Base-by-base conservation (phyloP, 1,140 invertebrate species). In the Papilio polytes region DNA sequence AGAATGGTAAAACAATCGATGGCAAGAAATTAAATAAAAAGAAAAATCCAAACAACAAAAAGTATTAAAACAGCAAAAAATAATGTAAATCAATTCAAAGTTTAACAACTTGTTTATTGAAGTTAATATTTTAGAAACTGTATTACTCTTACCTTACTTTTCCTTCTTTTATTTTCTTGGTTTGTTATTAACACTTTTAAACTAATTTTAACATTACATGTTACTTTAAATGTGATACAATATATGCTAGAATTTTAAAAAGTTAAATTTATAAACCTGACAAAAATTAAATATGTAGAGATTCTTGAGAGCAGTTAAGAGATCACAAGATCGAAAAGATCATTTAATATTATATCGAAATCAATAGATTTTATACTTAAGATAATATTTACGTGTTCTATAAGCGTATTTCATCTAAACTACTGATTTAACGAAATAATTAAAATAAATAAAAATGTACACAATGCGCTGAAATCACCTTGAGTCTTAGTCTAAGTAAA, bases 221-320 rank as follows among this genome's bases (percentile, higher is more conserved):
- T 15, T 31, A 56, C 13, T 36, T 70, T 70, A 70, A 70, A 31
- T 31, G 13, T 22, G 63, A 12, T 6, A 36, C 15, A 6, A 31
- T 70, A 36, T 20, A 20, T 56, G 10, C 18, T 18, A 63, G 7
- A n/a, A 56, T 10, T 10, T 31, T 66, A 66, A 26, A 66, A 31
- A 15, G 1, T 63, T 59, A 12, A 63, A 63, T 70, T 48, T 20
- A 20, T 41, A 20, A 20, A 7, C 31, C 36, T n/a, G 44, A 20
- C 20, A 74, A 48, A 12, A 15, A 73, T 74, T 74, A 22, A 63
- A 18, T 18, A 15, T 26, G 53, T 18, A 44, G n/a, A 74, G 22
- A 76, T 76, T 53, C 74, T 87, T 84, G 84, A 89, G 86, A 88
- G 86, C 86, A 85, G 86, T 84, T 85, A 87, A n/a, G 88, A 89